phyloP scores from a whole-genome alignment of 2,113 vertebrate genomes.

The Actinemys pallida region DNA sequence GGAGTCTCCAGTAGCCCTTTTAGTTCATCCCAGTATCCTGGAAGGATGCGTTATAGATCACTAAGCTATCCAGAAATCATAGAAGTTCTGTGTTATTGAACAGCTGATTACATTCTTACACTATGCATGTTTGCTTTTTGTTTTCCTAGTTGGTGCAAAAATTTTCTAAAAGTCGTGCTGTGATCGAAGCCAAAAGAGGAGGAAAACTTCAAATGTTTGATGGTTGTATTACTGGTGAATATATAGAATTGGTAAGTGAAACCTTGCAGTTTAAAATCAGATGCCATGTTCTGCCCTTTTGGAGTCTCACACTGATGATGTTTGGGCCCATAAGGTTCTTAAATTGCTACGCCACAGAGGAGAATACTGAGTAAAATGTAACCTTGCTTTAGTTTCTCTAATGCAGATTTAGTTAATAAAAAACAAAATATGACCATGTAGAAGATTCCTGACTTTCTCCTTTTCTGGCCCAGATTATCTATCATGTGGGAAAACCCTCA shows the following conservation, averaged over 20 bases:
- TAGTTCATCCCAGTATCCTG: not conserved
- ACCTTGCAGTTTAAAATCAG: not conserved
- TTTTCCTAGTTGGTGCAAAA: slow-evolving; percentile 73
- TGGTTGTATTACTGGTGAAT: slow-evolving; percentile 75
- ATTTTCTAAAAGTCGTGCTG: slow-evolving; percentile 75
- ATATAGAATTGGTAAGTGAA: slow-evolving; percentile 74
- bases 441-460: fast-evolving
- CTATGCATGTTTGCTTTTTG: not conserved
- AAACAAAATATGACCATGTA: not conserved
- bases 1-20: not conserved
- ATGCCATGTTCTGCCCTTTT: not conserved
- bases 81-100: not conserved
- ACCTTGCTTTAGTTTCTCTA: not conserved
- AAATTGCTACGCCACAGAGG: not conserved
- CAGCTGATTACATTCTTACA: not conserved
- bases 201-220: slow-evolving; percentile 79
- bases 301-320: not conserved
- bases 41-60: fast-evolving
- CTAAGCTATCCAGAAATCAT: not conserved
- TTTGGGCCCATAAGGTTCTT: fast-evolving
- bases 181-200: slow-evolving; percentile 78
- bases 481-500: not conserved
- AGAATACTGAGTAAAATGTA: not conserved
- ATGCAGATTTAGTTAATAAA: not conserved
- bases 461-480: not conserved